Percentiles rank a stretch among this genome's conserved stretches.
Evolutionary conservation across 2,797 vertebrate genomes (phyloP).

Genomic region (Melanotaenia trifasciata): DNA sequence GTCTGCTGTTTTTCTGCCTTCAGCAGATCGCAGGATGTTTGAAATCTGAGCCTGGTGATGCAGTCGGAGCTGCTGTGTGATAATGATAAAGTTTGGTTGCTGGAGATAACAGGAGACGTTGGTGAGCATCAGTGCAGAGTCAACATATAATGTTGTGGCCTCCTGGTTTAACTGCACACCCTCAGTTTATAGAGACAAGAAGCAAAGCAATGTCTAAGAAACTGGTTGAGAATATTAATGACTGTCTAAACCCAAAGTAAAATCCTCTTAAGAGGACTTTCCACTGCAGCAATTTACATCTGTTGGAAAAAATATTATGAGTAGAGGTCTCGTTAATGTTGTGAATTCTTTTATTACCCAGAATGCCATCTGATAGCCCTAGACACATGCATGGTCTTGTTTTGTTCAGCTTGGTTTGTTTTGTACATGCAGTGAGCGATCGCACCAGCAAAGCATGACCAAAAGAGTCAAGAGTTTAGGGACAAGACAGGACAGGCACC

Average conservation of each 20-base stretch:
- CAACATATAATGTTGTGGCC: constrained; percentile 14
- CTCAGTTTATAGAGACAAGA: constrained; percentile 3
- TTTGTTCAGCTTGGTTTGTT: constrained; percentile 23
- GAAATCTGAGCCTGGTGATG: constrained; percentile 72
- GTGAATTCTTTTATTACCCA: constrained; percentile 34
- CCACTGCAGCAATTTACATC: background rate
- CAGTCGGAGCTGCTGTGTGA: constrained; percentile 51
- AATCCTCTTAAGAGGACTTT: constrained; percentile 4
- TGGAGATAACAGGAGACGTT: constrained; percentile 42
- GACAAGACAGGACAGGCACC: constrained; percentile 18
- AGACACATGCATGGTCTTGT: constrained; percentile 53
- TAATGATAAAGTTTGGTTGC: constrained; percentile 45
- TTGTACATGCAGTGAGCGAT: background rate
- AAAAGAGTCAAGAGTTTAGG: constrained; percentile 15
- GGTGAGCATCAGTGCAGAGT: constrained; percentile 19
- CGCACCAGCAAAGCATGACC: constrained; percentile 15
- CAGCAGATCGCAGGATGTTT: constrained; percentile 69
- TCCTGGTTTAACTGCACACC: constrained; percentile 19
- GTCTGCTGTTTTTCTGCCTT: constrained; percentile 63
- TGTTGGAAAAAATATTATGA: background rate
- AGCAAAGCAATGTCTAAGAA: constrained; percentile 4
- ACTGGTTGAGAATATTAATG: constrained; percentile 9
- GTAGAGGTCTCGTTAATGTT: background rate
- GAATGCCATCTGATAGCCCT: constrained; percentile 20
- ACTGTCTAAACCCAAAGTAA: constrained; percentile 3